Evolutionary conservation across 1,140 invertebrate genomes (phyloP), one percentile per base, ranked within the genome.

Genomic region (Trichomalopsis sarcophagae): DNA sequence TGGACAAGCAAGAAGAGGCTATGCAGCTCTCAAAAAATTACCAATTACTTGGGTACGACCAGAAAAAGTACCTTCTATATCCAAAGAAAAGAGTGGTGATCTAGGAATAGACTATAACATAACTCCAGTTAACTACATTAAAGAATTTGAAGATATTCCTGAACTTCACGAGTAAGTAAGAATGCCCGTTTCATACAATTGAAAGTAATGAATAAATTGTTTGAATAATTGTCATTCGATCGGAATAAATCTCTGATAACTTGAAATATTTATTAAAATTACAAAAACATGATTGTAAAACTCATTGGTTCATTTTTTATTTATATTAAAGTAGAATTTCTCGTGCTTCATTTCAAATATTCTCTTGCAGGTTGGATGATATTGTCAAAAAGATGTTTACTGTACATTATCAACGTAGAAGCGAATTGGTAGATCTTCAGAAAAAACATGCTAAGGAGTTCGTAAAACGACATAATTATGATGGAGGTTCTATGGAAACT

Each of bases 1-100:
- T 30, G n/a, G 30, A 82, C 81, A 80, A 40, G 1, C 86, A 87
- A 71, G 90, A 88, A 82, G 90, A 89, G 40, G 44, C 77, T 88
- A 89, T 47, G 94, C 94, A 86, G 92, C 92, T 0, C 93, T 94
- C 82, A 94, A 95, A 88, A 93, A 93, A 95, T 86, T 90, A 95
- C 78, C 95, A 95, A 95, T 96, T 47, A 94, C 95, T 93, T 96
- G 95, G 95, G 90, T 94, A 14, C 91, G 94, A 47, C 95, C 95
- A 2, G 92, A 93, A 84, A 94, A 94, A 90, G 92, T 95, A 78
- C 89, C 94, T 0, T 94, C 92, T 82, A 91, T 90, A 73, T 91
- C 94, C 84, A 93, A 94, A 2, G 90, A 92, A 86, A 94, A 94
- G 89, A 95, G 93, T 82, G 95, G 95, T 9, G 95, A 96, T 90